phyloP scores from a whole-genome alignment of 2,797 vertebrate genomes.

The Remorina albescens region DNA sequence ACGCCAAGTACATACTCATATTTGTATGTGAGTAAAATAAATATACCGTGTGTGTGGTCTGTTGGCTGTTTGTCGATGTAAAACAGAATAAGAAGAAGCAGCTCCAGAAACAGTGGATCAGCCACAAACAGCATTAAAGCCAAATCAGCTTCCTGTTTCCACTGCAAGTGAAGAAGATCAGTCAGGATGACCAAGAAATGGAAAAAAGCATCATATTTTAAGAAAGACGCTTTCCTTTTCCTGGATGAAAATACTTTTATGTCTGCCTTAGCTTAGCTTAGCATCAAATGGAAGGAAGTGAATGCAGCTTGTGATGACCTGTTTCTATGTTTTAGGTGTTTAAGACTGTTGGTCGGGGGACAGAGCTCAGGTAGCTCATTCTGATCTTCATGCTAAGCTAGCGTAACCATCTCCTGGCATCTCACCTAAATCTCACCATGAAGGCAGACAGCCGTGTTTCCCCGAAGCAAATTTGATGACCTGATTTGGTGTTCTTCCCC shows the following conservation, averaged over 20 bases:
- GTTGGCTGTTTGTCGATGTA: conserved; percentile 2
- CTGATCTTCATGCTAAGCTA: background rate
- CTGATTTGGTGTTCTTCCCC: background rate
- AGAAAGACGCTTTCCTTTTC: too few species aligned
- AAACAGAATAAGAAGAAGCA: conserved; percentile 9
- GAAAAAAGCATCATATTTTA: background rate
- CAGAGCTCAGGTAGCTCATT: background rate
- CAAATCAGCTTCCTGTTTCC: conserved; percentile 1
- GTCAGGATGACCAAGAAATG: background rate
- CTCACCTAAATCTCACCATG: background rate
- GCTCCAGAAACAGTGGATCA: conserved; percentile 12
- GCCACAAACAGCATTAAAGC: conserved; percentile 1
- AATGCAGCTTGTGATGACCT: too few species aligned
- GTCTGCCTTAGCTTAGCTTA: conserved; percentile 1
- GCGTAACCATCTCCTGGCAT: background rate
- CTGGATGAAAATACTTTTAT: too few species aligned
- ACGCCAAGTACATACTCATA: background rate
- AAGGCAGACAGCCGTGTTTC: background rate
- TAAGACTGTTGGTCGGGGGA: background rate
- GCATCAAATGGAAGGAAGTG: background rate
- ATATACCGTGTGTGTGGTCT: background rate
- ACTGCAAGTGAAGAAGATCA: background rate
- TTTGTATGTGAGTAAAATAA: background rate
- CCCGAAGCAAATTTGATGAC: too few species aligned
- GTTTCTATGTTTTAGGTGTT: background rate